phyloP scores from a whole-genome alignment of 2,888 invertebrate species.

The Peribatodes rhomboidaria region DNA sequence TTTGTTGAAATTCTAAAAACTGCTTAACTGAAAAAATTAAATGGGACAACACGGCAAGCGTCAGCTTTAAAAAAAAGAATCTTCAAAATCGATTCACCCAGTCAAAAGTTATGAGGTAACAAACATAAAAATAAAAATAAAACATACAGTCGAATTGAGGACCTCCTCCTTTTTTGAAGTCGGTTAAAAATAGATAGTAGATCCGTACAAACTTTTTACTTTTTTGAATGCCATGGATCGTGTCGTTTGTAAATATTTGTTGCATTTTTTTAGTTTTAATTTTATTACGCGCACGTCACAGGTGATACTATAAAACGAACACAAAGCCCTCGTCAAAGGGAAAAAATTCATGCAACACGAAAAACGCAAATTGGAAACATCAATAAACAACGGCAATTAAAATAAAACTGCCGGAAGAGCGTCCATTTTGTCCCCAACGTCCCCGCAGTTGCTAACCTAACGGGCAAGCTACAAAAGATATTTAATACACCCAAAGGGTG shows the following conservation, averaged over 20 bases:
- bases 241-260: neutral
- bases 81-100: too few relatives aligned
- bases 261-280: constrained; percentile 10
- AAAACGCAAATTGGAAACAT: constrained; percentile 46
- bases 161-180: too few relatives aligned
- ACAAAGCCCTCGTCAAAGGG: constrained; percentile 37
- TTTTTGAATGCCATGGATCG: too few relatives aligned
- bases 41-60: too few relatives aligned
- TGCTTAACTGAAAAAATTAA: too few relatives aligned
- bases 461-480: constrained; percentile 47
- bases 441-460: constrained; percentile 33
- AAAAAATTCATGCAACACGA: constrained; percentile 38
- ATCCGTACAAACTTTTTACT: too few relatives aligned
- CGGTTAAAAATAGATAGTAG: too few relatives aligned
- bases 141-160: too few relatives aligned
- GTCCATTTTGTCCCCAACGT: constrained; percentile 46
- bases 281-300: constrained; percentile 9
- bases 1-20: too few relatives aligned
- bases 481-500: constrained; percentile 49
- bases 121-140: too few relatives aligned
- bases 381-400: constrained; percentile 52
- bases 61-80: too few relatives aligned
- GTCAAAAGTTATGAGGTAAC: too few relatives aligned
- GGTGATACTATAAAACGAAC: constrained; percentile 14
- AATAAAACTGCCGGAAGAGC: constrained; percentile 50